Evolutionary conservation across 2,888 invertebrate species (phyloP), one percentile per base, ranked within the genome.

Genomic region (Melitaea athalia): DNA sequence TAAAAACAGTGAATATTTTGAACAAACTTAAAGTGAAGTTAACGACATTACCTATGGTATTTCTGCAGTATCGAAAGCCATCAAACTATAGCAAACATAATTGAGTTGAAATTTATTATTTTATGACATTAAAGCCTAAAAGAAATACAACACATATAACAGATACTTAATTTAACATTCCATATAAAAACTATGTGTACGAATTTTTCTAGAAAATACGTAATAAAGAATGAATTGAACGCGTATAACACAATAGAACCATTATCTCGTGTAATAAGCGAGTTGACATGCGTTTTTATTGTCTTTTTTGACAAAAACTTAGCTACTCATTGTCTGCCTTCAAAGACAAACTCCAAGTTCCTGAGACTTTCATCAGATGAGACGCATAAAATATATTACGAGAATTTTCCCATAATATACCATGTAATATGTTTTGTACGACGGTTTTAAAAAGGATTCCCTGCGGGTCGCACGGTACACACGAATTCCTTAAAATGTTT

Each of bases 341-440:
- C 8, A 57, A 57, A 57, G 14, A 57, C 55, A 38, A 55, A 12
- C n/a, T 8, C 3, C 57, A 38, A 57, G 10, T 15, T 15, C 57
- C 11, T 57, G 42, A 38, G 57, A 42, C 57, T 57, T 57, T 57
- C 57, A 57, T 42, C 38, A 57, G n/a, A 57, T 42, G 57, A 15
- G 57, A 38, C 15, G 38, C 15, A 57, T 42, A 57, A 57, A 57
- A 42, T 57, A 57, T 15, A 57, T 42, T 57, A 31, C 31, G 33
- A 57, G 57, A 15, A n/a, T 38, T 15, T 38, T 57, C 42, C 57
- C 57, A 10, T 57, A 57, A 57, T 42, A 57, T 57, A 15, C 42
- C 10, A 15, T 57, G 57, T 57, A 15, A 57, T 57, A 42, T 57
- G 38, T 57, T 57, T 38, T 57, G 38, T 42, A 38, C 31, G 31